Evolutionary conservation across 2,113 vertebrate genomes (phyloP).

Genomic region (Oreocharis arfaki): DNA sequence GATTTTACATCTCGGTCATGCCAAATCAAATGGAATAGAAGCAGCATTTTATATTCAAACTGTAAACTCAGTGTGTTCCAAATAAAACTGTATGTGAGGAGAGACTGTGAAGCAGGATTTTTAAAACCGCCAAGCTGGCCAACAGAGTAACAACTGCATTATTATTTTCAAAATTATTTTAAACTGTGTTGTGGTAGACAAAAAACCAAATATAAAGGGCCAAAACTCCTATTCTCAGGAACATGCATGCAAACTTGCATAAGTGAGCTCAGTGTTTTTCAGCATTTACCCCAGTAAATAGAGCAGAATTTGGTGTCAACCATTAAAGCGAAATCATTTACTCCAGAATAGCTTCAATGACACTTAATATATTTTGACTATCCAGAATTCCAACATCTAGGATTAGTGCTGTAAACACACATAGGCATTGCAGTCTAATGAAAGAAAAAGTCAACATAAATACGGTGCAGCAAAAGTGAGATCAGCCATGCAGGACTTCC

Average conservation of each 20-base stretch:
- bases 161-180: background rate
- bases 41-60: background rate
- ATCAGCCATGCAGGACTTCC: background rate
- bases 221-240: background rate
- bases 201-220: background rate
- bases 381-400: background rate
- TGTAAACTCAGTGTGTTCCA: background rate
- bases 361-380: background rate
- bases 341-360: background rate
- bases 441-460: background rate
- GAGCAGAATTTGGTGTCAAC: background rate
- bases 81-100: background rate
- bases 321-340: fast-evolving
- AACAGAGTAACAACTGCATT: background rate
- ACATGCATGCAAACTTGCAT: background rate
- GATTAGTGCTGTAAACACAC: background rate
- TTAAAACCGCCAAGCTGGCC: background rate
- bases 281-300: background rate
- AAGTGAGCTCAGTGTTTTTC: background rate
- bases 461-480: background rate
- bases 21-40: background rate
- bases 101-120: background rate
- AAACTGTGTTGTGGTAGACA: background rate
- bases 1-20: background rate
- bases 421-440: background rate